Evolutionary conservation across 2,888 invertebrate species (phyloP).

Genomic region (Heteropelma amictum): DNA sequence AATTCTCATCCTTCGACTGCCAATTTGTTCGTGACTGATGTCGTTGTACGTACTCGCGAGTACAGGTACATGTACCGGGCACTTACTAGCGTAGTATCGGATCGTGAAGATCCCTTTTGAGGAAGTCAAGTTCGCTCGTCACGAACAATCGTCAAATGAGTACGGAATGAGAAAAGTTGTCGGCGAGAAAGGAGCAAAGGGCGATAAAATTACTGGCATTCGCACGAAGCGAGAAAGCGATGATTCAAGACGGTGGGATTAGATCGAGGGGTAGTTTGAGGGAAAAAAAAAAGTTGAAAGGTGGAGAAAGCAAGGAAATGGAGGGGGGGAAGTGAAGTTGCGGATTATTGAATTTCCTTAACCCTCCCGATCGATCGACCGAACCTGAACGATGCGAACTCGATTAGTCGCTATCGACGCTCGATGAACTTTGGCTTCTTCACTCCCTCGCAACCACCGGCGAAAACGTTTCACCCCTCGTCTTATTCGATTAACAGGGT

Average conservation of each 20-base stretch:
- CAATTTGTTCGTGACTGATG: slow-evolving; percentile 33
- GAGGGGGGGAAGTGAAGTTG: background rate
- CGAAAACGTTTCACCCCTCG: slow-evolving; percentile 16
- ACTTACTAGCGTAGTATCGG: background rate
- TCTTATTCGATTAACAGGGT: slow-evolving; percentile 49
- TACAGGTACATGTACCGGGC: background rate
- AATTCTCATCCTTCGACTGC: slow-evolving; percentile 49
- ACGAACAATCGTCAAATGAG: background rate
- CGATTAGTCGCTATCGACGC: slow-evolving; percentile 51
- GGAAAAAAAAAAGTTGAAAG: slow-evolving; percentile 4
- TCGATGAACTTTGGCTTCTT: slow-evolving; percentile 46
- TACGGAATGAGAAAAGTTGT: background rate
- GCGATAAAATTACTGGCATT: slow-evolving; percentile 11
- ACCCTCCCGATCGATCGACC: slow-evolving; percentile 40
- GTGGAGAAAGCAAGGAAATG: background rate
- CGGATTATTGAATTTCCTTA: slow-evolving; percentile 43
- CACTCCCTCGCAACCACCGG: background rate
- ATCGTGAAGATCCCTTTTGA: background rate
- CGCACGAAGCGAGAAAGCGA: background rate
- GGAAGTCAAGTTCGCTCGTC: background rate
- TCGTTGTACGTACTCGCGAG: background rate
- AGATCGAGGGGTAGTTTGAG: background rate
- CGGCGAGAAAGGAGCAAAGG: background rate
- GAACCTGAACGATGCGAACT: slow-evolving; percentile 51
- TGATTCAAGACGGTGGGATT: background rate